Evolutionary conservation across 2,888 invertebrate genomes (phyloP), one percentile per base, ranked within the genome.

Genomic region (Sceliomorpha sp.): DNA sequence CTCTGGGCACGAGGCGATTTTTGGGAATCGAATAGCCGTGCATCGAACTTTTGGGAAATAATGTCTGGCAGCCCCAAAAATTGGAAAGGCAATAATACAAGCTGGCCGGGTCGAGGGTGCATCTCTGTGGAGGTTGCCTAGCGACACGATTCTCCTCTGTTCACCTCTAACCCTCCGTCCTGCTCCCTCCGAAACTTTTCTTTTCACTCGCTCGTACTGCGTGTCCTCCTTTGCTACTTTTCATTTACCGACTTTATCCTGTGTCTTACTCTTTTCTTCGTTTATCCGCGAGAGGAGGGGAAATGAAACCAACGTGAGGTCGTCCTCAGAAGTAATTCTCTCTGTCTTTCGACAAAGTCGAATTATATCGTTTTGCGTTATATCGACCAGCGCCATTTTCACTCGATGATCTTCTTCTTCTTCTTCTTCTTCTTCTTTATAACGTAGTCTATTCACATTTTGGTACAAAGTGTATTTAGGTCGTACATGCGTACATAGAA

Each of bases 41-140:
- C 45, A 51, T 50, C 44, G 55, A 42, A 56, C 56, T 60, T 59
- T 66, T 59, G 44, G 42, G 67, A 47, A 45, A 50, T 44, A 15
- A 50, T 50, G 42, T 55, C 47, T 50, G 58, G 62, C 36, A 62
- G 45, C 48, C 40, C 76, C 80, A 81, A 75, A 82, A 84, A 84
- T 83, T 82, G 81, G 81, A 81, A 84, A 84, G 79, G 84, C 83
- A 82, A 82, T 84, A 82, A 83, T 74, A 76, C 58, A 45, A 59
- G 60, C 44, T 53, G 63, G 66, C 70, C 58, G 67, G 67, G 64
- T 60, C 64, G 55, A 70, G 64, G 66, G 72, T 60, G 62, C 70
- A 70, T 64, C 70, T 72, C 78, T 77, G 80, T 75, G 77, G 79
- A 81, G 81, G 83, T 83, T 83, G 83, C 83, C 81, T 82, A 84